Base-by-base conservation (phyloP, 2,113 vertebrate genomes). In the Atherinomorus stipes region DNA sequence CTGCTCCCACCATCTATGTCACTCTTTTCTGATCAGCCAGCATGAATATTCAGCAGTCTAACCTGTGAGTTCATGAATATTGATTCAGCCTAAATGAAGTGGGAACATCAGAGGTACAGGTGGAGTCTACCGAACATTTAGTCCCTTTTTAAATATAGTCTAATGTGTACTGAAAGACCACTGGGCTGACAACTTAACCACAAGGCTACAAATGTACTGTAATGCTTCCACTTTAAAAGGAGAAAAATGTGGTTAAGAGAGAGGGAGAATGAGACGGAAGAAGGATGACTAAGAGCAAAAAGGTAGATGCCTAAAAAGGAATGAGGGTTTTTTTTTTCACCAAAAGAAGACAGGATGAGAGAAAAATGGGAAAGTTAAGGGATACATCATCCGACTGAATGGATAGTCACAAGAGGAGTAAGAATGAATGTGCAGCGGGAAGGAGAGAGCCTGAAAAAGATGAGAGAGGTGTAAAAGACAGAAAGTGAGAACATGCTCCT, bases 51-150 rank as follows among this genome's bases (percentile, higher is more conserved):
- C 70, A 90, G 69, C 58, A 52, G 40, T 19, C 49, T 74, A 79
- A 83, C 85, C 86, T 86, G 74, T 52, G 69, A 70, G 53, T 28
- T 76, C 26, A 86, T 89, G 81, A 78, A 90, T 92, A 91, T 90
- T 85, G 73, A 94, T 81, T 63, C 80, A 61, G 22, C 42, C 64
- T 56, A 78, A 81, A 80, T 90, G 71, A 88, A 85, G 58, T 69
- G 67, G 4, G 16, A 76, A 57, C 26, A 49, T 10, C 31, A 28
- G 64, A 78, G 51, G 57, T 74, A 73, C 68, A 68, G 59, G 62
- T 61, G 77, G 51, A 73, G 76, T 73, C 42, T 57, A 53, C 21
- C 44, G 71, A 58, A 78, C 70, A 70, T 71, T 72, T 74, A n/a
- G 23, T 23, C 58, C 28, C 79, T 80, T 79, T 85, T 60, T 18